Evolutionary conservation across 2,113 vertebrate genomes (phyloP).

Genomic region (Tenrec ecaudatus): DNA sequence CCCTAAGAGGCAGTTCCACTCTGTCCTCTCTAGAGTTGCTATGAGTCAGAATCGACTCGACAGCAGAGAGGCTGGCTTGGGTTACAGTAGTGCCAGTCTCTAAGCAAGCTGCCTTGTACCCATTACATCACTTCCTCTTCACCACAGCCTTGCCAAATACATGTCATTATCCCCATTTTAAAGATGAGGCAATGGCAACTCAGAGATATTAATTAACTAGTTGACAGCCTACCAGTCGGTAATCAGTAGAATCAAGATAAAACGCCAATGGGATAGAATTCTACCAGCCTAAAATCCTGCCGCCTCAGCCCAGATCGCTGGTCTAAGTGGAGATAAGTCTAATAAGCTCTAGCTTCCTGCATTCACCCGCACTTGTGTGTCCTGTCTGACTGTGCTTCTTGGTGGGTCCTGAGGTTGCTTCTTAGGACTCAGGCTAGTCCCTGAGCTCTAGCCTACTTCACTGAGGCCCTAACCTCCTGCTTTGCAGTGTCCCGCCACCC

Average conservation of each 20-base stretch:
- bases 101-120: neutral
- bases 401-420: neutral
- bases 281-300: neutral
- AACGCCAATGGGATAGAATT: neutral
- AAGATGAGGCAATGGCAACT: constrained; percentile 60
- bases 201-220: constrained; percentile 56
- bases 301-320: neutral
- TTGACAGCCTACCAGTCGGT: constrained; percentile 5
- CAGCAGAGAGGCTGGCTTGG: too few relatives aligned
- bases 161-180: constrained; percentile 26
- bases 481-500: too few relatives aligned
- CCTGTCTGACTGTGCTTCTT: neutral
- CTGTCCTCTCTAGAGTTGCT: too few relatives aligned
- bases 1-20: too few relatives aligned
- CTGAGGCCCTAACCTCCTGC: neutral
- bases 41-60: too few relatives aligned
- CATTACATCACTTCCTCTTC: constrained; percentile 43
- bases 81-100: constrained; percentile 11
- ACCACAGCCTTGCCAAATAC: constrained; percentile 1
- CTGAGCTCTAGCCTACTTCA: neutral
- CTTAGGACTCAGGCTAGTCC: neutral
- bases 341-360: accelerated
- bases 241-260: neutral
- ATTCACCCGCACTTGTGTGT: neutral
- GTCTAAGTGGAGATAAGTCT: neutral